Percentiles rank a stretch among this genome's conserved stretches.
Evolutionary conservation across 2,113 vertebrate genomes (phyloP).

Genomic region (Rhynchomys soricoides): DNA sequence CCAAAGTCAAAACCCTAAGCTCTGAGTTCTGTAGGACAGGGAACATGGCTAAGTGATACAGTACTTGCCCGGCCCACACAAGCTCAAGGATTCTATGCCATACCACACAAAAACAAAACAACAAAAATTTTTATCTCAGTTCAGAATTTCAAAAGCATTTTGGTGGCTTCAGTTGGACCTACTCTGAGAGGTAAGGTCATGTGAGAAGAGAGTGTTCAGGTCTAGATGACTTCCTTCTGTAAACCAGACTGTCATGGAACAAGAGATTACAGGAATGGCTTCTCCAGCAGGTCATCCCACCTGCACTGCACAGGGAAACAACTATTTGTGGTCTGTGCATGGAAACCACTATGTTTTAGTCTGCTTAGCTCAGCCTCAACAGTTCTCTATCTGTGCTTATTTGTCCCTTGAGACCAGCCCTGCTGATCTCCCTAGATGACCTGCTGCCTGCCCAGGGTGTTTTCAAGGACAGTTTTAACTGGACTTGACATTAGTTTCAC

Average conservation of each 20-base stretch:
- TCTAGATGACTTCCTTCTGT: no score
- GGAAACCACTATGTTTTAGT: background rate
- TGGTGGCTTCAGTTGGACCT: background rate
- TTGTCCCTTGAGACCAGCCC: background rate
- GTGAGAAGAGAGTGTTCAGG: background rate
- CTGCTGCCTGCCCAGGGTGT: background rate
- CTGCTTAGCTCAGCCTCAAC: background rate
- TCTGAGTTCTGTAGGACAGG: background rate
- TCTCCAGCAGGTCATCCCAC: background rate
- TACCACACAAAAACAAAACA: background rate
- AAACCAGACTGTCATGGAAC: background rate
- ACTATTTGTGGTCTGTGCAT: background rate
- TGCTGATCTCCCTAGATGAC: background rate
- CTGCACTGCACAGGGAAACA: background rate
- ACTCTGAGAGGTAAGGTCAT: background rate
- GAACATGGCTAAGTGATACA: background rate
- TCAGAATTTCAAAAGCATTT: background rate
- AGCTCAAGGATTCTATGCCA: background rate
- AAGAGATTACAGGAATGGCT: background rate
- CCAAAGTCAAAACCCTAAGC: background rate
- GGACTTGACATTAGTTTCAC: background rate
- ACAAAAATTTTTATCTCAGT: background rate
- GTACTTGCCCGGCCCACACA: no score
- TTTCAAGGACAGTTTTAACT: background rate
- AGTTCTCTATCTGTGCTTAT: background rate